These are phyloP conservation scores for Heterotis niloticus DNA, from an alignment of 2,113 vertebrate species.

Conservation along the genomic window DNA sequence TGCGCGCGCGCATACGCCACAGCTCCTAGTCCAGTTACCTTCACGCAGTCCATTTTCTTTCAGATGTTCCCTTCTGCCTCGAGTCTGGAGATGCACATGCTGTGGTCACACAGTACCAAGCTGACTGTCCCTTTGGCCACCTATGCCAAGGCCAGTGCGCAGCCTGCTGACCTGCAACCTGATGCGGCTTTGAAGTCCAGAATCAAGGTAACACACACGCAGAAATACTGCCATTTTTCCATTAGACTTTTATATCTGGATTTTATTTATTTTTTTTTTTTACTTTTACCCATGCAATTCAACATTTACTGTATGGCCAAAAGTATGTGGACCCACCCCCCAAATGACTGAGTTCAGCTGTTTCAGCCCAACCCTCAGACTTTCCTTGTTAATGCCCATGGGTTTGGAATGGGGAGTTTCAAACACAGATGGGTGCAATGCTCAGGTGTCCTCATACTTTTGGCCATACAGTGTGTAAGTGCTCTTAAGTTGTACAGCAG, in stretches of 20 bases:
- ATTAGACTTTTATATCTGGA: neutral
- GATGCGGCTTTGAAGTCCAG: slow-evolving; percentile 28
- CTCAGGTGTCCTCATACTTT: too few species aligned
- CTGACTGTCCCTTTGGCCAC: slow-evolving; percentile 32
- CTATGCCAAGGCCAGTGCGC: slow-evolving; percentile 14
- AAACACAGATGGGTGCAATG: too few species aligned
- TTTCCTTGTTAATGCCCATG: too few species aligned
- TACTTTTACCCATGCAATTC: neutral
- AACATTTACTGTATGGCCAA: too few species aligned
- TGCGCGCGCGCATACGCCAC: too few species aligned
- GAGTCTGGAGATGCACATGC: slow-evolving; percentile 40
- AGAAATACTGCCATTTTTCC: neutral
- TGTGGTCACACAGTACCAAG: slow-evolving; percentile 36
- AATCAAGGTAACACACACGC: slow-evolving; percentile 46
- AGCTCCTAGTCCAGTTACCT: neutral
- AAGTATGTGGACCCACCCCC: too few species aligned
- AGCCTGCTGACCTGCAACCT: slow-evolving; percentile 39
- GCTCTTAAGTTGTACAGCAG: too few species aligned
- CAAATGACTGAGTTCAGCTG: too few species aligned
- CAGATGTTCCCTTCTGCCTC: slow-evolving; percentile 46
- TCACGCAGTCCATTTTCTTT: slow-evolving; percentile 27
- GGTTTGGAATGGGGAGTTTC: too few species aligned
- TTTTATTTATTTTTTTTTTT: neutral
- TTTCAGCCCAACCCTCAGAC: too few species aligned
- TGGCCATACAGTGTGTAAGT: too few species aligned